phyloP scores from a whole-genome alignment of 2,797 vertebrate species.

The Channa striata region DNA sequence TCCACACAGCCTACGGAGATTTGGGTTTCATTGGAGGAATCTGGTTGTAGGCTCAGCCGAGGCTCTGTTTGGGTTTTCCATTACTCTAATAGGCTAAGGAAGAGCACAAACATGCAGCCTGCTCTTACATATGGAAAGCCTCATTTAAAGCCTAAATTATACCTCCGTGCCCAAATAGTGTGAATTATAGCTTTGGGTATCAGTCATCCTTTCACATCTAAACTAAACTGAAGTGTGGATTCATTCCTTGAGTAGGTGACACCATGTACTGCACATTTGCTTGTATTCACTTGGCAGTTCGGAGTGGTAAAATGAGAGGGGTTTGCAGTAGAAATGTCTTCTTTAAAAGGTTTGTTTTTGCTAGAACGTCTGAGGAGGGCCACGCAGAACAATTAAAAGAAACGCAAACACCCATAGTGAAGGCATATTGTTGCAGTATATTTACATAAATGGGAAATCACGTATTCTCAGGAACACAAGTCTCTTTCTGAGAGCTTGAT shows the following conservation, averaged over 20 bases:
- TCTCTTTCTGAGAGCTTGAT: constrained; percentile 24
- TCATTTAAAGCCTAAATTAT: constrained; percentile 15
- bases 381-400: constrained; percentile 44
- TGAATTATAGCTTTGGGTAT: constrained; percentile 10
- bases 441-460: constrained; percentile 29
- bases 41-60: constrained; percentile 27
- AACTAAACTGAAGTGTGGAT: constrained; percentile 21
- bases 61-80: constrained; percentile 49
- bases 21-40: constrained; percentile 44
- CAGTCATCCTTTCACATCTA: constrained; percentile 17
- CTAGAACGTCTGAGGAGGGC: constrained; percentile 44
- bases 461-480: constrained; percentile 11
- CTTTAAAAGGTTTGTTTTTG: neutral
- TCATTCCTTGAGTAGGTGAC: constrained; percentile 24
- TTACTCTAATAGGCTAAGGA: constrained; percentile 48
- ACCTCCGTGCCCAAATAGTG: constrained; percentile 6
- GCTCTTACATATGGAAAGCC: constrained; percentile 25
- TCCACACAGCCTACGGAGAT: constrained; percentile 52
- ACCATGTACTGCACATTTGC: constrained; percentile 7
- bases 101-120: constrained; percentile 25
- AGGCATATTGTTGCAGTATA: neutral
- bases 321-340: constrained; percentile 22
- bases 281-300: constrained; percentile 13
- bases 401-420: constrained; percentile 18
- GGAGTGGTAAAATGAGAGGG: neutral